Conservation (phyloP, 2,113 vertebrate genomes). For the Malurus melanocephalus region DNA sequence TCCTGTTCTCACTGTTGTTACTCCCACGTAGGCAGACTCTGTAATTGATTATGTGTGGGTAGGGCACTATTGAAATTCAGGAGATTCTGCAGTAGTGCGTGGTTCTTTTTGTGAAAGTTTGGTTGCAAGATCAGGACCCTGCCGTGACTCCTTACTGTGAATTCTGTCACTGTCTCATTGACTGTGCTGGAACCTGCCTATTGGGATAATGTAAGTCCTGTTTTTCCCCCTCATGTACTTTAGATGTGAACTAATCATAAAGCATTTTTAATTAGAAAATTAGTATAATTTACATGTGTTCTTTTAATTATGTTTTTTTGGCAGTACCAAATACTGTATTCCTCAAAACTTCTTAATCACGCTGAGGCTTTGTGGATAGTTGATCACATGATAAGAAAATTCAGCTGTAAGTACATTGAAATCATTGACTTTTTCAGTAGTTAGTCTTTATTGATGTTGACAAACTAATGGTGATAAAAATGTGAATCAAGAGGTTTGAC, state of each 20-base stretch:
- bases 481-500: background rate
- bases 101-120: conserved; percentile 48
- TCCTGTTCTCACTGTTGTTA: conserved; percentile 39
- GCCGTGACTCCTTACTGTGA: conserved; percentile 52
- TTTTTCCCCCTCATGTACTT: conserved; percentile 31
- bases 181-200: conserved; percentile 50
- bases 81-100: conserved; percentile 29
- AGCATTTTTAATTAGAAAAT: conserved; percentile 20
- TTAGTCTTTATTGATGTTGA: conserved; percentile 29
- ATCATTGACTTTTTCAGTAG: conserved; percentile 53
- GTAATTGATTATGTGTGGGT: conserved; percentile 58
- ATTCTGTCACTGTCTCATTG: conserved; percentile 58
- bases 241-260: conserved; percentile 33
- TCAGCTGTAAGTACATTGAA: conserved; percentile 57
- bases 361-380: conserved; percentile 61
- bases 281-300: conserved; percentile 44
- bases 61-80: conserved; percentile 44
- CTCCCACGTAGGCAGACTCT: conserved; percentile 48
- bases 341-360: conserved; percentile 60
- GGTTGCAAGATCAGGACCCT: conserved; percentile 53
- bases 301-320: conserved; percentile 65
- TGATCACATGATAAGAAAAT: conserved; percentile 63
- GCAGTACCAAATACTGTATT: conserved; percentile 64
- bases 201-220: conserved; percentile 61
- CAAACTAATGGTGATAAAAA: conserved; percentile 4